These are phyloP conservation scores for Diogma glabrata DNA, from an alignment of 2,888 invertebrate species.

Conservation along the genomic window DNA sequence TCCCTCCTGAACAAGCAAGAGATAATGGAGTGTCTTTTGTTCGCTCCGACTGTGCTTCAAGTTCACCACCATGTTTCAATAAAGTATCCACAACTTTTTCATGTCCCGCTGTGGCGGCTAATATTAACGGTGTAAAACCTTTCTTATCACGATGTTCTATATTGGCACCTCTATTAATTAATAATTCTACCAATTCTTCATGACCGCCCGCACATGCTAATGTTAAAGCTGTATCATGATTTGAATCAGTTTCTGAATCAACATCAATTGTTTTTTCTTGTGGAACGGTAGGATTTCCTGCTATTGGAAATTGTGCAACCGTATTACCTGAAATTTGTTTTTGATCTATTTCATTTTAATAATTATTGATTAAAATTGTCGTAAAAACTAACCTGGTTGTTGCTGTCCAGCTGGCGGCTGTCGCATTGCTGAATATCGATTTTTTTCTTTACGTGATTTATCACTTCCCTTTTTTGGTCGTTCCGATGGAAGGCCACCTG, in stretches of 20 bases:
- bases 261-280: conserved; percentile 77
- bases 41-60: conserved; percentile 97
- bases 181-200: conserved; percentile 85
- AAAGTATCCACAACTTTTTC: conserved; percentile 82
- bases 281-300: conserved; percentile 34
- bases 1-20: conserved; percentile 92
- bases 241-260: conserved; percentile 96
- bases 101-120: conserved; percentile 95
- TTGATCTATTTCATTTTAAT: not conserved
- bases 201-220: conserved; percentile 96
- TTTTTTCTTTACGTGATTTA: conserved; percentile 36
- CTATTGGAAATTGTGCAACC: conserved; percentile 28
- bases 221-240: conserved; percentile 96
- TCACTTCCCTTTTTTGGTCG: conserved; percentile 23
- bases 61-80: conserved; percentile 87
- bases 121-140: conserved; percentile 93
- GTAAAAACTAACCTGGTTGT: too few species aligned
- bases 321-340: conserved; percentile 6
- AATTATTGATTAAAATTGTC: too few species aligned
- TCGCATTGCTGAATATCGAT: conserved; percentile 31
- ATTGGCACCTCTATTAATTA: conserved; percentile 84
- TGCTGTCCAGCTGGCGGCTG: conserved; percentile 36
- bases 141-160: conserved; percentile 99
- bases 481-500: not conserved
- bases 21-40: conserved; percentile 98